These are phyloP conservation scores for Triplophysa tibetana DNA, from an alignment of 2,113 vertebrate genomes.

Conservation along the genomic window DNA sequence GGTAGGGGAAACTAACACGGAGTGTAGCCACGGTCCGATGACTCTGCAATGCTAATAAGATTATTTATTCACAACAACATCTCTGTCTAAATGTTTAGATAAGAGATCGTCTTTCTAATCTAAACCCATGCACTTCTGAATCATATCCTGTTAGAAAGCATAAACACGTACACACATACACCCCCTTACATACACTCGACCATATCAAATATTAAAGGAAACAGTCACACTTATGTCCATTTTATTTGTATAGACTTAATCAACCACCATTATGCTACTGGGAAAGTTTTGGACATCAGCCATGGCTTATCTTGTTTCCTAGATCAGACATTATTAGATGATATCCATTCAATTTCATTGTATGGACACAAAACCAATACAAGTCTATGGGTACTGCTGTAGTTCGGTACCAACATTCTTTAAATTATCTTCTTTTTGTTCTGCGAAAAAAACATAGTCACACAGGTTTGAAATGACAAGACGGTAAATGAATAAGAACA, in stretches of 20 bases:
- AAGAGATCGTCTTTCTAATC: conserved; percentile 37
- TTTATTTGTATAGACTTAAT: neutral
- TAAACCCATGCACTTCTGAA: conserved; percentile 46
- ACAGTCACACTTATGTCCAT: neutral
- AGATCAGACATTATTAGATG: neutral
- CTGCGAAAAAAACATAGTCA: no score
- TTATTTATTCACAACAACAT: conserved; percentile 45
- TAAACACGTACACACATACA: conserved; percentile 18
- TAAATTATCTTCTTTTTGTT: no score
- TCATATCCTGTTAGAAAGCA: conserved; percentile 51
- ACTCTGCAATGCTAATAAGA: conserved; percentile 19
- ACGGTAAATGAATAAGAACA: no score
- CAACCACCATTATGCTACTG: no score
- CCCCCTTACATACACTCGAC: conserved; percentile 32
- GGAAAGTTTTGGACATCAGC: no score
- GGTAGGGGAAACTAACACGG: neutral
- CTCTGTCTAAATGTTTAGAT: conserved; percentile 57
- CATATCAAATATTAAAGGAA: neutral
- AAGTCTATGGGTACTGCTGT: no score
- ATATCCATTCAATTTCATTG: no score
- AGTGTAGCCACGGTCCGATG: neutral
- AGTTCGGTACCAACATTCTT: no score
- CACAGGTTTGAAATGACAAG: no score
- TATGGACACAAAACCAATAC: no score
- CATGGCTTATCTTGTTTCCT: neutral